These are phyloP conservation scores for Proisotoma minuta DNA, from an alignment of 2,888 invertebrate species.

Conservation along the genomic window DNA sequence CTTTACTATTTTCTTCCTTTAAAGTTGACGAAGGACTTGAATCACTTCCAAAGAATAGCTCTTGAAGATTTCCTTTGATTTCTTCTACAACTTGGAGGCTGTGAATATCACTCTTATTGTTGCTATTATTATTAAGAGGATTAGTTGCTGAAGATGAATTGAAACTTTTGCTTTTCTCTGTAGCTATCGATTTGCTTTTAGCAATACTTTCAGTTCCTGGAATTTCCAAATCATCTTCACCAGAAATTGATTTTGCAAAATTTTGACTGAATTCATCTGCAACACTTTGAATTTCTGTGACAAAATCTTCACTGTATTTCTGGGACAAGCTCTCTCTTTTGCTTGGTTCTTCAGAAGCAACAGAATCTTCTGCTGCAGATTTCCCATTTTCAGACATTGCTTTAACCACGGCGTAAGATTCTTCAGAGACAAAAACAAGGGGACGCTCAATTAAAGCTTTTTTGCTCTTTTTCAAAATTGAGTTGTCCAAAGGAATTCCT, in stretches of 20 bases:
- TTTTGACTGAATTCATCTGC: not conserved
- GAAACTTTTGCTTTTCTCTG: too few relatives aligned
- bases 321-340: not conserved
- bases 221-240: not conserved
- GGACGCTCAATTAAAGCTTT: not conserved
- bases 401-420: conserved; percentile 27
- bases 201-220: not conserved
- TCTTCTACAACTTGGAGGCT: conserved; percentile 19
- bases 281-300: conserved; percentile 9
- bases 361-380: conserved; percentile 1
- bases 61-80: conserved; percentile 24
- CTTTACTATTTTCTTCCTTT: too few relatives aligned
- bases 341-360: not conserved
- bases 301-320: conserved; percentile 27
- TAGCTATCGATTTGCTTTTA: too few relatives aligned
- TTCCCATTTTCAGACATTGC: conserved; percentile 10
- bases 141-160: not conserved
- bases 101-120: conserved; percentile 1
- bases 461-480: too few relatives aligned
- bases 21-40: too few relatives aligned
- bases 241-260: not conserved
- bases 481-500: not conserved
- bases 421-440: conserved; percentile 16
- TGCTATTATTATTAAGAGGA: not conserved
- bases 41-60: too few relatives aligned